Evolutionary conservation across 2,888 invertebrate genomes (phyloP).

Genomic region (Ichneumon xanthorius): DNA sequence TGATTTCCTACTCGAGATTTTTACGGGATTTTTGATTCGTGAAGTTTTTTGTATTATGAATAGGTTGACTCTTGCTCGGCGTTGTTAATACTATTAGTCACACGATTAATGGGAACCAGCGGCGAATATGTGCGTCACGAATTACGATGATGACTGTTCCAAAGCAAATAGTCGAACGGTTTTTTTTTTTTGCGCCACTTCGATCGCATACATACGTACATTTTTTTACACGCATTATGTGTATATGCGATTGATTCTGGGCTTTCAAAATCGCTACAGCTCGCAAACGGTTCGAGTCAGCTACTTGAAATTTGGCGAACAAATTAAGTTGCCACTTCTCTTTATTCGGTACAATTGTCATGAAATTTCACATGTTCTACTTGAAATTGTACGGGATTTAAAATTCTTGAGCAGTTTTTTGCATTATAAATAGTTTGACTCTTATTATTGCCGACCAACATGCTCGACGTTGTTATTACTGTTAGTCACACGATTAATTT

Average conservation of each 20-base stretch:
- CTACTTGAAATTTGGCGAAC: too few relatives aligned
- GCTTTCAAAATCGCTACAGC: too few relatives aligned
- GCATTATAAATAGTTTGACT: background rate
- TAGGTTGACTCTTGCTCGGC: background rate
- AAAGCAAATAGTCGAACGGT: background rate
- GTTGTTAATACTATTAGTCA: background rate
- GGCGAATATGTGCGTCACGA: background rate
- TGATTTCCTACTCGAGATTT: background rate
- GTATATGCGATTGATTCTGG: too few relatives aligned
- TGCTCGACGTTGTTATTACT: background rate
- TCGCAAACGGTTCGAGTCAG: too few relatives aligned
- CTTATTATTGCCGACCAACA: background rate
- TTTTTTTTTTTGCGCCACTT: constrained; percentile 28
- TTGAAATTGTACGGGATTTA: background rate
- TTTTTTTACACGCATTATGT: constrained; percentile 59
- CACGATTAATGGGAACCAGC: background rate
- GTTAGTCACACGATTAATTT: background rate
- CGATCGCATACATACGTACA: constrained; percentile 64
- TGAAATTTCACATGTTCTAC: background rate
- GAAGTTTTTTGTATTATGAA: background rate
- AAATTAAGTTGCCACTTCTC: too few relatives aligned
- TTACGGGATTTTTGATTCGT: background rate
- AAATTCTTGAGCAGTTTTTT: background rate
- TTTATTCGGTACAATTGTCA: too few relatives aligned
- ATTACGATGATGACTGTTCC: background rate